Evolutionary conservation across 2,113 vertebrate species (phyloP).

Genomic region (Gila orcuttii): DNA sequence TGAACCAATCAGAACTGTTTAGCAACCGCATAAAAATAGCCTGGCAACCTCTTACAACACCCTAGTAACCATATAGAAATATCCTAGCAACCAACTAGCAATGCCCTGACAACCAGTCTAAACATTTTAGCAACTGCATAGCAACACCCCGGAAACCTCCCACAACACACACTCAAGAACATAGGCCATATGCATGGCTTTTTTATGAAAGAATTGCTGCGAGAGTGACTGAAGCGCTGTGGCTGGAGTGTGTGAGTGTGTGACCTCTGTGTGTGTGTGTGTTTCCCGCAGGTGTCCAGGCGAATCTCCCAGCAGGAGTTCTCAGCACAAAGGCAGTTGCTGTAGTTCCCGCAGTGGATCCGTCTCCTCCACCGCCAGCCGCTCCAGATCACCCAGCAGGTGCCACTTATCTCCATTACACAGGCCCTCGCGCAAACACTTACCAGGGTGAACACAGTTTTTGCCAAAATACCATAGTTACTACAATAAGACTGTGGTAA

Average conservation of each 20-base stretch:
- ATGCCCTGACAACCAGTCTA: neutral
- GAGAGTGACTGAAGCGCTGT: neutral
- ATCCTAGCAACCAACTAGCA: neutral
- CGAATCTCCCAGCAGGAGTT: conserved; percentile 83
- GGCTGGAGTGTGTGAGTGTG: neutral
- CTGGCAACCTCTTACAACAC: neutral
- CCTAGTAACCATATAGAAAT: too few relatives aligned
- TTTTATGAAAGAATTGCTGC: too few relatives aligned
- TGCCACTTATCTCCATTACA: conserved; percentile 62
- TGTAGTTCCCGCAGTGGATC: conserved; percentile 89
- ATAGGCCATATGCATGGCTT: neutral
- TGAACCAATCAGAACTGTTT: neutral
- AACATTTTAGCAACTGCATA: neutral
- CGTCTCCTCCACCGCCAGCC: conserved; percentile 84
- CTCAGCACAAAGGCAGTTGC: conserved; percentile 88
- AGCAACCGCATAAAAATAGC: neutral
- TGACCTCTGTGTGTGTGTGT: conserved; percentile 40
- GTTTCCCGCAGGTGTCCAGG: conserved; percentile 81
- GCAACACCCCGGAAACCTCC: neutral
- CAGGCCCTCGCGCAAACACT: neutral
- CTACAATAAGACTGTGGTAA: neutral
- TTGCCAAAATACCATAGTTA: neutral
- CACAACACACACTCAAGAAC: neutral
- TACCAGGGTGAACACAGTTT: neutral
- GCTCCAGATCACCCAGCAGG: conserved; percentile 90